Percentiles rank a stretch among this genome's conserved stretches.
phyloP scores from a whole-genome alignment of 1,140 invertebrate species.

The Drosophila lini region DNA sequence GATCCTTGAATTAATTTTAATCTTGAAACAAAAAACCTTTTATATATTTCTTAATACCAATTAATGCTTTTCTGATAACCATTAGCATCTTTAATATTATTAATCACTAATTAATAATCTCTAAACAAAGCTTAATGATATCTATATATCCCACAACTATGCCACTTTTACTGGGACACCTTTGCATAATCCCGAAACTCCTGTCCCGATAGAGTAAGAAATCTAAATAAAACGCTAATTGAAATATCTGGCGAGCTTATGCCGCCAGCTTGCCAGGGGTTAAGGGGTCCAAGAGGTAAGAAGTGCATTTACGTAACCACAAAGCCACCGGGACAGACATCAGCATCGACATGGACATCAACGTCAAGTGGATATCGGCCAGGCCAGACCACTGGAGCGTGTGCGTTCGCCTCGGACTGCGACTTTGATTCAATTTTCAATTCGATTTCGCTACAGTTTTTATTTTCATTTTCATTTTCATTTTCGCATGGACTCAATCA shows the following conservation, averaged over 20 bases:
- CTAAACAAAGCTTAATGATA: not conserved
- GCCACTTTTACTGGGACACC: not conserved
- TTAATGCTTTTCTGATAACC: not conserved
- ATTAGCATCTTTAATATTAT: not conserved
- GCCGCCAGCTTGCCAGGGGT: slow-evolving; percentile 16
- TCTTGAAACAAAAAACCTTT: not conserved
- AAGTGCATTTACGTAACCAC: slow-evolving; percentile 49
- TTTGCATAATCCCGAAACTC: slow-evolving; percentile 42
- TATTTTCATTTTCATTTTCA: slow-evolving; percentile 42
- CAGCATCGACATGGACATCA: slow-evolving; percentile 34
- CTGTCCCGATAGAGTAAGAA: slow-evolving; percentile 21
- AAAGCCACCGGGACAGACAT: slow-evolving; percentile 6
- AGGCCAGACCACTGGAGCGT: slow-evolving; percentile 52
- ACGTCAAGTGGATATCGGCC: slow-evolving; percentile 46
- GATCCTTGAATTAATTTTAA: not conserved
- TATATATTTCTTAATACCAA: not conserved
- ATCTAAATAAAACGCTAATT: slow-evolving; percentile 65
- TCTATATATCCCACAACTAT: not conserved
- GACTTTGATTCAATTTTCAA: slow-evolving; percentile 40
- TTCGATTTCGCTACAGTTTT: slow-evolving; percentile 24
- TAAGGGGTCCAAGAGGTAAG: slow-evolving; percentile 16
- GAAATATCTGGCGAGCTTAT: slow-evolving; percentile 58
- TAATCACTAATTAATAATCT: too few species aligned
- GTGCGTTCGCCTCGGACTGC: slow-evolving; percentile 38
- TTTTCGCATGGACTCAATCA: slow-evolving; percentile 79